Evolutionary conservation across 2,888 invertebrate genomes (phyloP).

Genomic region (Machimus atricapillus): DNA sequence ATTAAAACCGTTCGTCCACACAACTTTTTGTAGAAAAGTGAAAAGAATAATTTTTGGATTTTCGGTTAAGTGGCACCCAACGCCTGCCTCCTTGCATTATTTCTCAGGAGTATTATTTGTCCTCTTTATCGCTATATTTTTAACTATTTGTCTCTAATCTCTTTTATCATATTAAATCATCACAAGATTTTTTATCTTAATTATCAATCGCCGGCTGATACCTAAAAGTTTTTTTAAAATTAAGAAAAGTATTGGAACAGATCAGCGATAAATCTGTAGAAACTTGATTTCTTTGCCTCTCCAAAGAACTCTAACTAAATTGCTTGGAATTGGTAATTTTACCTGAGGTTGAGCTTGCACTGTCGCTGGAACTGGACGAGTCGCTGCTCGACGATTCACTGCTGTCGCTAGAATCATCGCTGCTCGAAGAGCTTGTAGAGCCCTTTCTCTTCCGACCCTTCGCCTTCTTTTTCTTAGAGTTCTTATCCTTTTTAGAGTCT

Average conservation of each 20-base stretch:
- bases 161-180: constrained; percentile 39
- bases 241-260: constrained; percentile 41
- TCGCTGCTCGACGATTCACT: constrained; percentile 70
- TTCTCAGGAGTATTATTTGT: constrained; percentile 23
- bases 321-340: neutral
- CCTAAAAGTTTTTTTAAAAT: constrained; percentile 46
- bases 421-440: constrained; percentile 63
- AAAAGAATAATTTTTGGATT: neutral
- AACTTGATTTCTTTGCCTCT: neutral
- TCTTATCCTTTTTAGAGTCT: constrained; percentile 69
- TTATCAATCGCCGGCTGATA: constrained; percentile 45
- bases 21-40: constrained; percentile 15
- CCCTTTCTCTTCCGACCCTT: constrained; percentile 72
- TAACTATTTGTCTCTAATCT: constrained; percentile 42
- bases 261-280: neutral
- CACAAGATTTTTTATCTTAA: constrained; percentile 43
- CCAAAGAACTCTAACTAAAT: neutral
- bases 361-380: constrained; percentile 67
- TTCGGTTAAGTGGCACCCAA: neutral
- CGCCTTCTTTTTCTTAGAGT: constrained; percentile 68
- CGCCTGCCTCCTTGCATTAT: neutral
- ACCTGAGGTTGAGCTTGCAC: constrained; percentile 43
- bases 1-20: constrained; percentile 39
- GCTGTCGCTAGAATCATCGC: constrained; percentile 65
- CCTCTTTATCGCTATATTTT: constrained; percentile 19